Conservation (phyloP, 2,113 vertebrate species). For the Thalassoma bifasciatum region DNA sequence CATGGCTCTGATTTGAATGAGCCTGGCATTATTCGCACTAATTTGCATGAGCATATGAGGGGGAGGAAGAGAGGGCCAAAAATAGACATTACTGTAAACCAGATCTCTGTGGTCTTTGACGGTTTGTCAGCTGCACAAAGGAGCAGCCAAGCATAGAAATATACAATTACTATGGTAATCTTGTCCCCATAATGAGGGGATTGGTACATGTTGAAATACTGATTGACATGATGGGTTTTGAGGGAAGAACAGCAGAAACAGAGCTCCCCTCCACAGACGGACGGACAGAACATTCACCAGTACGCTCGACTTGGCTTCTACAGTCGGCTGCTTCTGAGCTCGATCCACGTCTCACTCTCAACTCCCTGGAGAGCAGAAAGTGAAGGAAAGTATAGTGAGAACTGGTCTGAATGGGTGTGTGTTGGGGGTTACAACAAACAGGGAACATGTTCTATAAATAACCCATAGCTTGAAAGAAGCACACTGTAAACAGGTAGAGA, state of each 20-base stretch:
- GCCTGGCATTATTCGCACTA: not conserved
- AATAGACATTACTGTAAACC: slow-evolving; percentile 28
- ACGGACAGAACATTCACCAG: not conserved
- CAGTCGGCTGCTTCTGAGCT: not conserved
- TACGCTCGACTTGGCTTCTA: not conserved
- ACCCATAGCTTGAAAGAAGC: not conserved
- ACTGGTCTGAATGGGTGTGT: not conserved
- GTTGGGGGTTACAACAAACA: not conserved
- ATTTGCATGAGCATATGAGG: slow-evolving; percentile 46
- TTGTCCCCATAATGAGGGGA: not conserved
- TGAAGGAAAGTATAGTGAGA: not conserved
- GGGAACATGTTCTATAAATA: slow-evolving; percentile 13
- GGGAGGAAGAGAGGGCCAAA: not conserved
- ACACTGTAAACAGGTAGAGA: slow-evolving; percentile 4
- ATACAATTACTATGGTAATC: not conserved
- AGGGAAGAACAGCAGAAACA: not conserved
- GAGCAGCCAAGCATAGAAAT: not conserved
- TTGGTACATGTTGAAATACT: not conserved
- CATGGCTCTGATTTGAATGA: slow-evolving; percentile 34
- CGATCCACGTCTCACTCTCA: not conserved
- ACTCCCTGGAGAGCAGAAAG: slow-evolving; percentile 4
- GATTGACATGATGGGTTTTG: not conserved
- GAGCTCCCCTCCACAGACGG: not conserved
- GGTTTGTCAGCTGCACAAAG: not conserved
- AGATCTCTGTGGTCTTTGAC: not conserved